Evolutionary conservation across 2,113 vertebrate species (phyloP).

Genomic region (Saguinus midas): DNA sequence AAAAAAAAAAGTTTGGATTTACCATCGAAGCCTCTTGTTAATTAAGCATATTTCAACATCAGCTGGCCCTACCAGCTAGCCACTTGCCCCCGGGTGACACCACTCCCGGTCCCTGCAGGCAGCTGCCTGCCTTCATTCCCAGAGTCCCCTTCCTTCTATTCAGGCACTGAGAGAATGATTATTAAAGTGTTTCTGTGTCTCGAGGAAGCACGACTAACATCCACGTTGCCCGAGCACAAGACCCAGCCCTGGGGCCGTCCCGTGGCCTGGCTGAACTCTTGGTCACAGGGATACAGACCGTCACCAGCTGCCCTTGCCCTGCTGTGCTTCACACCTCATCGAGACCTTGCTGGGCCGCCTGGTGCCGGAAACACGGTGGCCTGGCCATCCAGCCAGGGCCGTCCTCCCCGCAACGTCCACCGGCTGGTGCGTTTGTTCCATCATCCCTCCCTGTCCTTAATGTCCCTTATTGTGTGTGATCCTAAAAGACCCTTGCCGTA

Average conservation of each 20-base stretch:
- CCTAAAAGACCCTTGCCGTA: background rate
- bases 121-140: background rate
- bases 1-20: too few species aligned
- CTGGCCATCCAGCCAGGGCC: background rate
- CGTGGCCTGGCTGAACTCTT: background rate
- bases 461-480: rapidly evolving
- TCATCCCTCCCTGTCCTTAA: background rate
- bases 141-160: background rate
- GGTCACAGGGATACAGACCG: background rate
- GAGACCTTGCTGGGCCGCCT: background rate
- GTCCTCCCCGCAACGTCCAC: background rate
- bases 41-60: background rate
- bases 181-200: background rate
- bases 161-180: background rate
- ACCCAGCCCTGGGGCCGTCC: too few species aligned
- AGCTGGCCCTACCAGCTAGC: background rate
- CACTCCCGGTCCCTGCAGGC: background rate
- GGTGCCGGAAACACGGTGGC: background rate
- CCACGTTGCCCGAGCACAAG: background rate
- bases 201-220: background rate
- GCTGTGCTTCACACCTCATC: background rate
- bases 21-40: background rate
- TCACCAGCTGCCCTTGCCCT: background rate
- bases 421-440: background rate
- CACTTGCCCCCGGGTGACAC: background rate